Conservation (phyloP, 2,113 vertebrate species). For the Aix galericulata region DNA sequence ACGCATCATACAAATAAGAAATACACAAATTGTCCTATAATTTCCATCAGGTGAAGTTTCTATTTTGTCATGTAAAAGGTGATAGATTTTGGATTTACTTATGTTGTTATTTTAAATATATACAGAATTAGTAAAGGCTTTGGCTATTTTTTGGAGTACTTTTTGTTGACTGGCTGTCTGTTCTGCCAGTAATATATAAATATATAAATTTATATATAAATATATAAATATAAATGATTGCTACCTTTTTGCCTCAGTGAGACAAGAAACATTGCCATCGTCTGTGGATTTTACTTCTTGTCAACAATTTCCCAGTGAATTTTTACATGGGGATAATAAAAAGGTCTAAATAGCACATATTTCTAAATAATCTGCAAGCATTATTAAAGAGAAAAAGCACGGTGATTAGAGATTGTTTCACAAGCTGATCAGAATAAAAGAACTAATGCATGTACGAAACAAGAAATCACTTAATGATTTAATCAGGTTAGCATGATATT, state of each 20-base stretch:
- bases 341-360: not conserved
- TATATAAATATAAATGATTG: not conserved
- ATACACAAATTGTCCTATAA: not conserved
- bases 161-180: not conserved
- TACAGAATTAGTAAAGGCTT: not conserved
- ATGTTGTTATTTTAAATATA: not conserved
- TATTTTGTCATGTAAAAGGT: not conserved
- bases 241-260: not conserved
- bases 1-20: not conserved
- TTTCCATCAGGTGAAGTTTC: not conserved
- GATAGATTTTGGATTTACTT: not conserved
- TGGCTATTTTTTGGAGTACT: not conserved
- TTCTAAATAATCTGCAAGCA: constrained; percentile 39
- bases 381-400: not conserved
- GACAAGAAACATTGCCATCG: not conserved
- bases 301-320: constrained; percentile 38
- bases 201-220: no score
- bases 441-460: constrained; percentile 38
- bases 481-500: constrained; percentile 35
- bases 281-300: not conserved
- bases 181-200: no score
- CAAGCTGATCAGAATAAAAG: constrained; percentile 58
- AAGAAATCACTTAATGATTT: constrained; percentile 56
- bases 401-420: constrained; percentile 26
- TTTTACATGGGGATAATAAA: constrained; percentile 37